Evolutionary conservation across 2,797 vertebrate species (phyloP), one percentile per base, ranked within the genome.

Genomic region (Jordanella pulchra): DNA sequence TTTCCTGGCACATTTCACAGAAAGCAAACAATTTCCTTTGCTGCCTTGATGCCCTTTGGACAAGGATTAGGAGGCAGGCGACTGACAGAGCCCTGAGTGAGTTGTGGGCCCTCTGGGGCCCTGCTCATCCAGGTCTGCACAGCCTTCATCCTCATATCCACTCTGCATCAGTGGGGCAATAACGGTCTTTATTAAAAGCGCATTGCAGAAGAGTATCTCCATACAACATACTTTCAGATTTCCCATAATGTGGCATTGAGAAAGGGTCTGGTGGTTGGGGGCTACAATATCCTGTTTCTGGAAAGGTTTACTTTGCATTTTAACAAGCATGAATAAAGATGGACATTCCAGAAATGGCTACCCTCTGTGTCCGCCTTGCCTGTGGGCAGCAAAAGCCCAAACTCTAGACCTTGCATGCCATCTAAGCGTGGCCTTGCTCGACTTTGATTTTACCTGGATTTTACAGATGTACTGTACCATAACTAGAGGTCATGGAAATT

Each of bases 21-120:
- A 93, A 91, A 90, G 91, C 91, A 93, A 94, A 95, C 94, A 95
- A 95, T 95, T 95, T 95, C 94, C 94, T 94, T 90, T 89, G 86
- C 90, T 89, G 84, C 87, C 85, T 74, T 23, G 75, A 90, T 91
- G 87, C 88, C 92, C 92, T 90, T 93, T 83, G 90, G 94, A 92
- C 86, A 84, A 73, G 93, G 93, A 95, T 94, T 94, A 93, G 89
- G 88, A 87, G 90, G 84, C 89, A 89, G 89, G 91, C 92, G 89
- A 92, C 90, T 88, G 89, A 93, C 86, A 76, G 92, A 89, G 91
- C 90, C 89, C 87, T 84, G 88, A 79, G 86, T 88, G 88, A 90
- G 89, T 86, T 87, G 84, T 32, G 73, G 89, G 87, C 92, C 90
- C 91, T 92, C 88, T 86, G 84, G 89, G 91, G 87, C 88, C 86